Base-by-base conservation (phyloP, 2,888 invertebrate genomes). In the Rhorus exstirpatorius region DNA sequence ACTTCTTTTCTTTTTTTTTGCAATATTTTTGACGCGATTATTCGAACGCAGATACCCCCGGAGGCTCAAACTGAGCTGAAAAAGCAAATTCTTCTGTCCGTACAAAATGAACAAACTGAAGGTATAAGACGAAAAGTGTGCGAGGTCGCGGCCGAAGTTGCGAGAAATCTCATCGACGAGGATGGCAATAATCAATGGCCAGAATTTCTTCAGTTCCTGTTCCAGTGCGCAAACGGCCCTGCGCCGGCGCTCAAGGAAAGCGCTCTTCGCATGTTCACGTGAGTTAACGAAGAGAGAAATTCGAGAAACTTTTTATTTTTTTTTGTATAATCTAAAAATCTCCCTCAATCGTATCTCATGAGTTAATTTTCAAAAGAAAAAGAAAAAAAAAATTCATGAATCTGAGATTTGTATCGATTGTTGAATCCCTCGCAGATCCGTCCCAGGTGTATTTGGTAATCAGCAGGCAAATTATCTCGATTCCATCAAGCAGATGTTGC, bases 111-210 rank as follows among this genome's bases (percentile, higher is more conserved):
- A 89, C 97, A 97, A 89, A 95, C 95, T 46, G 96, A 96, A 83
- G 95, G 95, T 84, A 94, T 97, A 81, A 95, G 98, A 75, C 96
- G 97, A 85, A 99, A 99, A 95, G 96, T 99, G 60, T 98, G 98
- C 93, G 99, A 99, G 93, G 97, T 98, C 70, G 97, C 97, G 44
- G 97, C 99, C n/a, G 99, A 99, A 94, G 95, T 99, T 65, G 98
- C 99, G 3, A 95, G 99, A 89, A 98, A 98, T 94, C 95, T 98
- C 84, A 96, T 99, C 86, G 99, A 99, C 90, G 99, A 99, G 88
- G 98, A 98, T 92, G 98, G 98, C 67, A 97, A 97, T 91, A 99
- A 98, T 93, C 96, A 96, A 87, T 99, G 99, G 99, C 98, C 98
- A 8, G 99, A 99, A 92, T 97, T 99, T 92, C 94, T 99, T 84